Conservation (phyloP, 2,797 vertebrate species). For the Glossophaga mutica region DNA sequence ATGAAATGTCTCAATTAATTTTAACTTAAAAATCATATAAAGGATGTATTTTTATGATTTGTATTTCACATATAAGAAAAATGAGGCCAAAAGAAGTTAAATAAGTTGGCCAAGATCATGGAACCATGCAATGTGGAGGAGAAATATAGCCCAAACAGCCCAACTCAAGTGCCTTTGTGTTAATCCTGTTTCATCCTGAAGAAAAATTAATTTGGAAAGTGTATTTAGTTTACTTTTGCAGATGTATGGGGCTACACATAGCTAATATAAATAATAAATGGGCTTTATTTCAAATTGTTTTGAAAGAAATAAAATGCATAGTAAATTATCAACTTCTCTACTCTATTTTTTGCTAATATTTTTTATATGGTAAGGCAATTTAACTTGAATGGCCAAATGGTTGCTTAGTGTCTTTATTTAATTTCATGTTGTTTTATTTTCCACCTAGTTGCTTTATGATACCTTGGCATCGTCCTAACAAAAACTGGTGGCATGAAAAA, state of each 20-base stretch:
- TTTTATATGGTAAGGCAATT: neutral
- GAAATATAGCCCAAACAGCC: neutral
- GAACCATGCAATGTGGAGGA: neutral
- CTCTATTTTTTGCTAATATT: neutral
- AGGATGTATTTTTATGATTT: neutral
- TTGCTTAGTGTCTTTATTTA: neutral
- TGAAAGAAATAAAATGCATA: neutral
- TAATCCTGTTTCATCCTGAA: neutral
- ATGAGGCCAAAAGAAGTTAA: neutral
- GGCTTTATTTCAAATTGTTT: neutral
- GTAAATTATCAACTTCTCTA: neutral
- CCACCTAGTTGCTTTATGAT: neutral
- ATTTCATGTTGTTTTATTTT: neutral
- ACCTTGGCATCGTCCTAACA: neutral
- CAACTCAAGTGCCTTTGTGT: neutral
- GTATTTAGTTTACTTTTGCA: neutral
- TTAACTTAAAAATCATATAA: neutral
- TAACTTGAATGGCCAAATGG: neutral
- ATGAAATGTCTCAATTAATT: neutral
- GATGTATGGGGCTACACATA: too few relatives aligned
- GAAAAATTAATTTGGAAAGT: neutral
- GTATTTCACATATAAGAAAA: neutral
- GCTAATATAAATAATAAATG: neutral
- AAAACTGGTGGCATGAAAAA: neutral
- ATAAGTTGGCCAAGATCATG: neutral